A percentile compares a stretch with the other conserved stretches of the same genome.
Evolutionary conservation across 2,797 vertebrate genomes (phyloP).

Genomic region (Otus scops): DNA sequence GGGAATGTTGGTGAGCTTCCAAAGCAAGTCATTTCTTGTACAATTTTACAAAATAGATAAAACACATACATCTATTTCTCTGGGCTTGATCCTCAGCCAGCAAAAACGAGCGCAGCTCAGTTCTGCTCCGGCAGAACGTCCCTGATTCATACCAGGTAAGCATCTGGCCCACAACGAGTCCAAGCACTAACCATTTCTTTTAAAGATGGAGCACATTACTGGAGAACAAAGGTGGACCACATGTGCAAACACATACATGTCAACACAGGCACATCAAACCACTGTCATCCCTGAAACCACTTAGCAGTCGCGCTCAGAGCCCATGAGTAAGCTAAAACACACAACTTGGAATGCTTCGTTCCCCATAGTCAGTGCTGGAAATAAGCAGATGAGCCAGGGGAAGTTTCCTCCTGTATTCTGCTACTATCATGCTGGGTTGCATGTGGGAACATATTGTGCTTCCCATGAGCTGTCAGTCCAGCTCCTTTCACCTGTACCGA

Average conservation of each 20-base stretch:
- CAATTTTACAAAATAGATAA: neutral
- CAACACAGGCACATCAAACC: neutral
- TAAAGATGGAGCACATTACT: neutral
- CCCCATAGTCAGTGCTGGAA: neutral
- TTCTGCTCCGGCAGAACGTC: neutral
- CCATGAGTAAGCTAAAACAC: neutral
- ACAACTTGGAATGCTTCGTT: neutral
- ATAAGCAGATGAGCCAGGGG: neutral
- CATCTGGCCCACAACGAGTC: neutral
- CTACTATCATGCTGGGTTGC: neutral
- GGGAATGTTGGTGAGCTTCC: neutral
- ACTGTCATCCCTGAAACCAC: neutral
- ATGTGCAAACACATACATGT: neutral
- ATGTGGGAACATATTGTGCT: neutral
- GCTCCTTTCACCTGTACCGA: neutral
- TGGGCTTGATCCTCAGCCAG: neutral
- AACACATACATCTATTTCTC: neutral
- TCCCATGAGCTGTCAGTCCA: neutral
- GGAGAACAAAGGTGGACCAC: neutral
- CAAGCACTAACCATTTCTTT: accelerated
- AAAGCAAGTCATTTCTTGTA: neutral
- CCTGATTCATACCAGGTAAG: neutral
- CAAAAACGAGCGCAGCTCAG: neutral
- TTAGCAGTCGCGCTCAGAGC: neutral
- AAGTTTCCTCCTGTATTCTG: neutral